Evolutionary conservation across 2,113 vertebrate species (phyloP).

Genomic region (Chaetura pelagica): DNA sequence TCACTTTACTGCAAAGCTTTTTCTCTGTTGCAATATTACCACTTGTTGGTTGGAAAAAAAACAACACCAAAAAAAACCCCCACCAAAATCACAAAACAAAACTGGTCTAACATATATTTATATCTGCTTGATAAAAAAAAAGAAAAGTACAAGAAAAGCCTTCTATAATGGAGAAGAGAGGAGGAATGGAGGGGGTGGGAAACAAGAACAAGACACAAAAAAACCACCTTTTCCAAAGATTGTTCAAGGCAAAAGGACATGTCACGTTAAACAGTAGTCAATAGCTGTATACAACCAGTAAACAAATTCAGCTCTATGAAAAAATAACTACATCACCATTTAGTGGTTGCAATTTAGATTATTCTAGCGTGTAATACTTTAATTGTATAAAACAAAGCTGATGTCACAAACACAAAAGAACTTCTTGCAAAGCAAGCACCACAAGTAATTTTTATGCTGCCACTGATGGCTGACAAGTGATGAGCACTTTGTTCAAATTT

Average conservation of each 20-base stretch:
- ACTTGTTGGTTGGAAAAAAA: neutral
- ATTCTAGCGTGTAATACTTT: slow-evolving; percentile 96
- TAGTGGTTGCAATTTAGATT: slow-evolving; percentile 91
- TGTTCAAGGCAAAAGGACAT: slow-evolving; percentile 75
- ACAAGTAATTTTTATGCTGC: slow-evolving; percentile 87
- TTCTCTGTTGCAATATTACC: slow-evolving; percentile 17
- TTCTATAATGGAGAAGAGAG: slow-evolving; percentile 47
- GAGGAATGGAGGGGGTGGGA: slow-evolving; percentile 36
- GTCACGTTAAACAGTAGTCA: slow-evolving; percentile 88
- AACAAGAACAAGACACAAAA: slow-evolving; percentile 56
- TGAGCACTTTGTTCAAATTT: slow-evolving; percentile 84
- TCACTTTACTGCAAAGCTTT: slow-evolving; percentile 12
- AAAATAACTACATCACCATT: slow-evolving; percentile 85
- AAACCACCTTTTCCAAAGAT: slow-evolving; percentile 45
- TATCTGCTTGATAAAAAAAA: slow-evolving; percentile 61
- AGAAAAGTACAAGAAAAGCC: slow-evolving; percentile 48
- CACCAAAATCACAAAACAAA: neutral
- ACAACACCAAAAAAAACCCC: neutral
- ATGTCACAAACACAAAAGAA: slow-evolving; percentile 91
- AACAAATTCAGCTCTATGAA: slow-evolving; percentile 89
- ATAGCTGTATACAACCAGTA: slow-evolving; percentile 86
- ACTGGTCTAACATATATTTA: slow-evolving; percentile 1
- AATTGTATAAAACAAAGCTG: slow-evolving; percentile 96
- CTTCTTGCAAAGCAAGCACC: slow-evolving; percentile 85
- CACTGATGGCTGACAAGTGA: slow-evolving; percentile 87